Evolutionary conservation across 1,140 invertebrate genomes (phyloP).

Genomic region (Phenacoccus solenopsis): DNA sequence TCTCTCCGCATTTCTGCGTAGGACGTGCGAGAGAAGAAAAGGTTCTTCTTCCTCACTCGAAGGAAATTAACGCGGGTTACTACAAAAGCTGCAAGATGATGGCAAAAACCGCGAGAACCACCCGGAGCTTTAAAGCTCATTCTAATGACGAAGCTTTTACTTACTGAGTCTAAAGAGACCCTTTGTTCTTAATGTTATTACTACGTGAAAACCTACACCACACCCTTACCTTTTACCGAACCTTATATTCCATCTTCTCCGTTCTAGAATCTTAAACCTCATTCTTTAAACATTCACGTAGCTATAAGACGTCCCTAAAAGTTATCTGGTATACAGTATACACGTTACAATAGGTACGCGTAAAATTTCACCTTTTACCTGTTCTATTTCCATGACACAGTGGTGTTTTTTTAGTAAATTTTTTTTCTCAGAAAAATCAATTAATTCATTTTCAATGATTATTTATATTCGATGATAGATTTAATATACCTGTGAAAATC

Average conservation of each 20-base stretch:
- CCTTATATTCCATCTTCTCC: background rate
- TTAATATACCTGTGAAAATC: no score
- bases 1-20: background rate
- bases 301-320: background rate
- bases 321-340: no score
- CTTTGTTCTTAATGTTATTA: constrained; percentile 14
- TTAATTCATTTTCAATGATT: no score
- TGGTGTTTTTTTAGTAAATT: no score
- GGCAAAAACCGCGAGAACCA: constrained; percentile 15
- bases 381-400: no score
- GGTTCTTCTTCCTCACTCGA: background rate
- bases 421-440: no score
- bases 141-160: constrained; percentile 17
- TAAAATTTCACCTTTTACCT: no score
- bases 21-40: constrained; percentile 9
- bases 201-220: constrained; percentile 10
- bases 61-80: constrained; percentile 13
- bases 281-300: background rate
- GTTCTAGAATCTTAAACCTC: constrained; percentile 1
- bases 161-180: constrained; percentile 10
- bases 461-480: no score
- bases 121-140: constrained; percentile 12
- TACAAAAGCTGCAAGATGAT: constrained; percentile 13
- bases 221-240: constrained; percentile 8
- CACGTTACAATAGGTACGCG: no score